phyloP scores from a whole-genome alignment of 2,113 vertebrate species.

The Amazona vittata region DNA sequence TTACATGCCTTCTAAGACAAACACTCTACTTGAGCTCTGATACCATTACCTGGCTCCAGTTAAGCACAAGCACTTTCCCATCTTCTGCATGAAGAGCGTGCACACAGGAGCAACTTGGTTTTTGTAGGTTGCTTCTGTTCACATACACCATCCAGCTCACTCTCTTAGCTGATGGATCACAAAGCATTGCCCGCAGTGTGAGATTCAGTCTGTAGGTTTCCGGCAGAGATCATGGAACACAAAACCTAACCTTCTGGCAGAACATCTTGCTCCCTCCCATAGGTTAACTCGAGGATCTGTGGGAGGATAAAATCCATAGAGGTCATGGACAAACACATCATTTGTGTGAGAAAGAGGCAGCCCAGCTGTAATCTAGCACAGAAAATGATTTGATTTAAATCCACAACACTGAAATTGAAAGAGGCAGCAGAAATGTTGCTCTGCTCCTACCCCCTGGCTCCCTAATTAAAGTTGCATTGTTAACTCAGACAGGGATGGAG shows the following conservation, averaged over 20 bases:
- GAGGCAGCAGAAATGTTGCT: neutral
- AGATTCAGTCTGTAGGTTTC: neutral
- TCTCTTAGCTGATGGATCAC: neutral
- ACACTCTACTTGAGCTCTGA: neutral
- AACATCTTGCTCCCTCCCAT: neutral
- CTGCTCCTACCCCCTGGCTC: neutral
- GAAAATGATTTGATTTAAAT: neutral
- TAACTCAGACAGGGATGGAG: neutral
- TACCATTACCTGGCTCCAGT: neutral
- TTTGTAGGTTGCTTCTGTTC: neutral
- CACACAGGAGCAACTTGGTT: neutral
- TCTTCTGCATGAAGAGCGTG: neutral
- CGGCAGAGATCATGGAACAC: neutral
- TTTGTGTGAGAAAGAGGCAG: neutral
- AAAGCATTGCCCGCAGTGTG: neutral
- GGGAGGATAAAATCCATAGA: neutral
- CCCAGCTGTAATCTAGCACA: accelerated
- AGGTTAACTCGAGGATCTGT: neutral
- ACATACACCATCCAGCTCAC: neutral
- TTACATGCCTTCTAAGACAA: neutral
- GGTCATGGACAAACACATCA: accelerated
- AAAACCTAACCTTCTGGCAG: neutral
- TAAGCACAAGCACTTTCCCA: neutral
- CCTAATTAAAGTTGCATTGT: neutral
- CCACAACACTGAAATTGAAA: neutral